Conservation (phyloP, 2,888 invertebrate genomes). For the Phaedon cochleariae region DNA sequence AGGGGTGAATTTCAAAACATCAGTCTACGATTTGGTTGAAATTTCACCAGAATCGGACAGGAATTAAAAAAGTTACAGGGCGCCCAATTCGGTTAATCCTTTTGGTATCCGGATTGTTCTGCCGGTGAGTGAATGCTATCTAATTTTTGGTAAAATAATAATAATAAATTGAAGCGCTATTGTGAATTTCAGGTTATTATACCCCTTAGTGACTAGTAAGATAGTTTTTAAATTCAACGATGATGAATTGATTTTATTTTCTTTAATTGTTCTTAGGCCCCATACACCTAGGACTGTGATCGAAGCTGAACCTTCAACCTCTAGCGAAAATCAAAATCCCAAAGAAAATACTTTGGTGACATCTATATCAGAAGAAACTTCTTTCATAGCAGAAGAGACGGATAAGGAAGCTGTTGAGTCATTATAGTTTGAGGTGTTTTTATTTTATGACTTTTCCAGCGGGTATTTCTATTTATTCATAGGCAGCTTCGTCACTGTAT, state of each 20-base stretch:
- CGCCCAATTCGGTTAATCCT: no score
- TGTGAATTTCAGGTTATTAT: no score
- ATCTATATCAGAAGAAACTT: conserved; percentile 75
- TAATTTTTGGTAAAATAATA: no score
- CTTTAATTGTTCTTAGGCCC: conserved; percentile 45
- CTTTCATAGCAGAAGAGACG: conserved; percentile 74
- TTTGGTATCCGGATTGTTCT: no score
- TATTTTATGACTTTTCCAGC: neutral
- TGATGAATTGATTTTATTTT: neutral
- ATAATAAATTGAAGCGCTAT: no score
- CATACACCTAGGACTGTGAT: conserved; percentile 58
- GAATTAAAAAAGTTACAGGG: no score
- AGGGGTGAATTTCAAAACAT: no score
- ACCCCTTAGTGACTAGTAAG: no score
- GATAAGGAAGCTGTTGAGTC: conserved; percentile 53
- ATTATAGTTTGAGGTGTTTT: neutral
- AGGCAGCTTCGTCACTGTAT: neutral
- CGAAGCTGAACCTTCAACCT: conserved; percentile 39
- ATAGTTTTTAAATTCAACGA: neutral
- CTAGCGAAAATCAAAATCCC: conserved; percentile 25
- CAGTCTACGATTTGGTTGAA: no score
- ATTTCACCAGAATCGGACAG: no score
- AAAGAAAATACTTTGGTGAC: conserved; percentile 38
- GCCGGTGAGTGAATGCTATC: no score
- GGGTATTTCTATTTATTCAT: neutral